Base-by-base conservation (phyloP, 2,888 invertebrate species). In the Atethmia centrago region DNA sequence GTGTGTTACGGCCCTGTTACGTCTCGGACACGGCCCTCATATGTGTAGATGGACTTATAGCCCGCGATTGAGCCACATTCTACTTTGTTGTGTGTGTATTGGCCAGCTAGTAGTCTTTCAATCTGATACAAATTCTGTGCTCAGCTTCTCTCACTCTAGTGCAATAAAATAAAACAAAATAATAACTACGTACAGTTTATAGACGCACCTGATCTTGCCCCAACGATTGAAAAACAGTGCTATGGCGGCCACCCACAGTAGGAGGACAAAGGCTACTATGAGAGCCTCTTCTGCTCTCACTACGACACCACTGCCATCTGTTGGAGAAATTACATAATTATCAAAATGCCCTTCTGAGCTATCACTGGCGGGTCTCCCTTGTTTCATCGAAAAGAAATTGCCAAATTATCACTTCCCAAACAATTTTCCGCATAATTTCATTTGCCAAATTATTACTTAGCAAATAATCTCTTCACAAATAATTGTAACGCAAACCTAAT, bases 181-280 rank as follows among this genome's bases (percentile, higher is more conserved):
- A 87, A 80, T 88, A n/a, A 88, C 95, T 95, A 96, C 95, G 96
- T 96, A 96, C 96, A 96, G 95, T 91, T 95, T 95, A 94, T 96
- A 96, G 95, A 95, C 95, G 92, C 94, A 96, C 96, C 96, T 96
- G 92, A 99, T 99, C 97, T 99, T 99, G 90, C 99, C 99, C 99
- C 99, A 99, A 82, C 99, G 98, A 95, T 99, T 99, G 97, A 99
- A 98, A 96, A 99, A 99, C 61, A 99, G 96, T 5, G 98, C 98
- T 80, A 99, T 98, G 80, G 99, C 98, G 0, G 98, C 98, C 71
- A 98, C 98, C 99, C 99, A 99, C 21, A 99, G 97, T 63, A 98
- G 97, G 36, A 99, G 96, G 42, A 99, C 98, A 84, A 98, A 97
- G 62, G 98, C 97, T 71, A 99, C 98, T 88, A 99, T 98, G 67